Evolutionary conservation across 2,888 invertebrate species (phyloP), one percentile per base, ranked within the genome.

Genomic region (Smittia sp.): DNA sequence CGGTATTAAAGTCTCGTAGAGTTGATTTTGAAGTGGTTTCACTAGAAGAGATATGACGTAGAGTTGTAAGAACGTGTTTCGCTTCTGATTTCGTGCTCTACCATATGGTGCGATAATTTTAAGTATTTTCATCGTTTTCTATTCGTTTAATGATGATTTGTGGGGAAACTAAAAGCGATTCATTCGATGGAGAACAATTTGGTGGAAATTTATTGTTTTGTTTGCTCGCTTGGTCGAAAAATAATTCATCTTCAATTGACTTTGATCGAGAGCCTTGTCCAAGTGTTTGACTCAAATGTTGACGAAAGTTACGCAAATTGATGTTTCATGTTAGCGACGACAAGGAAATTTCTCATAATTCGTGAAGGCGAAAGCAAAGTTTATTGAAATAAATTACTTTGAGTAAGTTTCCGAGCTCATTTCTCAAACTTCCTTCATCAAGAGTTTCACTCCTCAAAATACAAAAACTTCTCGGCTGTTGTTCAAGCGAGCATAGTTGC

Each of bases 81-180:
- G 78, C 78, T 76, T 77, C 77, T 77, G 78, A 79, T 76, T 75
- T 78, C 75, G 76, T 76, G 74, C 77, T 77, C 74, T 78, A 77
- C 78, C 79, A 79, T 79, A 79, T 78, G 79, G 79, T 79, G 76
- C 76, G 77, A 74, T 74, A 46, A 38, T 73, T 54, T 25, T 41
- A 46, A 15, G 46, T 46, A 46, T 46, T 46, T 46, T 46, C 46
- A 11, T 46, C 46, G 46, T 46, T 46, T 46, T 46, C 46, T 46
- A 15, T 46, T 46, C 46, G 46, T 46, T 46, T 46, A 32, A 32
- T 32, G 32, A 32, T 32, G 32, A 32, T 32, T 32, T 32, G 32
- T 32, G 32, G 32, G 32, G 32, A 32, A 32, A 32, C 32, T 32
- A 32, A 32, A 32, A 32, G 32, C 32, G 32, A 32, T 32, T 32